phyloP scores from a whole-genome alignment of 2,888 invertebrate genomes.

The Hetaerina titia region DNA sequence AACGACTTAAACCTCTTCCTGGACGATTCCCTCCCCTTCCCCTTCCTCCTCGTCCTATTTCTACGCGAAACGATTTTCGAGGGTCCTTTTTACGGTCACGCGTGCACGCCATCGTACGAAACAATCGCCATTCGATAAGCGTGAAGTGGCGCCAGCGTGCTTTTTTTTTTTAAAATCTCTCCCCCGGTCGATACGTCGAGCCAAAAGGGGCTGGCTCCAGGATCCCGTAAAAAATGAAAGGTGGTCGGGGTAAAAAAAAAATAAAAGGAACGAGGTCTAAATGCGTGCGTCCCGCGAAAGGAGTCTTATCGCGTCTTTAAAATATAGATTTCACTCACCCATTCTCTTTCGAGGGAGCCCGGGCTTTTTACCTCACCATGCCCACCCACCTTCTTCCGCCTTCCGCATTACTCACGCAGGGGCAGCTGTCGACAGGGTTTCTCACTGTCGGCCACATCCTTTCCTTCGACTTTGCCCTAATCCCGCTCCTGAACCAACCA shows the following conservation, averaged over 20 bases:
- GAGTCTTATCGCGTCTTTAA: slow-evolving; percentile 32
- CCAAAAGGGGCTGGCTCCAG: slow-evolving; percentile 6
- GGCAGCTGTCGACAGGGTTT: slow-evolving; percentile 20
- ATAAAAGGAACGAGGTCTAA: background rate
- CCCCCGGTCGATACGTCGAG: slow-evolving; percentile 16
- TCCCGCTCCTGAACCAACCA: background rate
- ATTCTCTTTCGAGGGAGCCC: background rate
- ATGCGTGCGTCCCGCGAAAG: slow-evolving; percentile 29
- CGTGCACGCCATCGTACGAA: slow-evolving; percentile 13
- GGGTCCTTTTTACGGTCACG: background rate
- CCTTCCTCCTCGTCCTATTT: background rate
- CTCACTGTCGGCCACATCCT: background rate
- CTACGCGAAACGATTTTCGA: slow-evolving; percentile 11
- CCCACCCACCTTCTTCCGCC: background rate
- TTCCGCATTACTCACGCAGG: background rate
- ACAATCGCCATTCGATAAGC: slow-evolving; percentile 34
- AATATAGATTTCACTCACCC: slow-evolving; percentile 3
- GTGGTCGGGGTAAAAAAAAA: background rate
- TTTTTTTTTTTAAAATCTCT: background rate
- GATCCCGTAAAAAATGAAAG: slow-evolving; percentile 30
- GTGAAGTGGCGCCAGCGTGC: slow-evolving; percentile 1
- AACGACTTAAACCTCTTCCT: background rate
- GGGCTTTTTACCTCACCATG: background rate
- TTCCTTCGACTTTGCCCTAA: background rate
- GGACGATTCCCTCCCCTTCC: background rate